Evolutionary conservation across 2,797 vertebrate genomes (phyloP).

Genomic region (Enteromius mattozi): DNA sequence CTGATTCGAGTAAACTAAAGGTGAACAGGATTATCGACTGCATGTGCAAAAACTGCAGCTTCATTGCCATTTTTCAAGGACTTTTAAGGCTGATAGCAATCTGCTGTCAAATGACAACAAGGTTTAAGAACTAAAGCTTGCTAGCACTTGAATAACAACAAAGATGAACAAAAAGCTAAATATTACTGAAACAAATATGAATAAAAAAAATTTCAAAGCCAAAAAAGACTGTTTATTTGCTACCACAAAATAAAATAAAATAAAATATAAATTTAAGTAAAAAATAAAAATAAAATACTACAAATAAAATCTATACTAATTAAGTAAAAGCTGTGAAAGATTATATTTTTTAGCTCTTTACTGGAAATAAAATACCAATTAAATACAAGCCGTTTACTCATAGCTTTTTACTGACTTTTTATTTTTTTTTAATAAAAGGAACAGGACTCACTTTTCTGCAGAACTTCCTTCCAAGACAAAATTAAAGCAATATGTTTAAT

Average conservation of each 20-base stretch:
- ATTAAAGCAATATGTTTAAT: neutral
- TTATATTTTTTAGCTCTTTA: neutral
- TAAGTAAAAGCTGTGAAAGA: neutral
- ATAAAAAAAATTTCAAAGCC: neutral
- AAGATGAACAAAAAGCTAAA: neutral
- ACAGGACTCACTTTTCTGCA: neutral
- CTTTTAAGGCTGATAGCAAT: slow-evolving; percentile 30
- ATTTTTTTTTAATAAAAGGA: no score
- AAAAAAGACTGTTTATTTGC: neutral
- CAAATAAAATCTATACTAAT: neutral
- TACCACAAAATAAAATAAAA: neutral
- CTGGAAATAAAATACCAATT: neutral
- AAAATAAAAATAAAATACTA: neutral
- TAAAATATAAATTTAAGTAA: neutral
- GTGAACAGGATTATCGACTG: slow-evolving; percentile 5
- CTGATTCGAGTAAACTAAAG: neutral
- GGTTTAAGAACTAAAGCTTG: neutral
- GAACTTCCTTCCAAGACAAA: neutral
- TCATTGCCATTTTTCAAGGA: slow-evolving; percentile 26
- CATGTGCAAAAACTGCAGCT: neutral
- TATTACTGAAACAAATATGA: neutral
- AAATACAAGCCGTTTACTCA: neutral
- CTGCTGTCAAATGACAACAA: slow-evolving; percentile 24
- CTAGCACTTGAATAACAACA: neutral
- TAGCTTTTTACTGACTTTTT: neutral